phyloP scores from a whole-genome alignment of 2,113 vertebrate genomes.

The Rhinichthys klamathensis region DNA sequence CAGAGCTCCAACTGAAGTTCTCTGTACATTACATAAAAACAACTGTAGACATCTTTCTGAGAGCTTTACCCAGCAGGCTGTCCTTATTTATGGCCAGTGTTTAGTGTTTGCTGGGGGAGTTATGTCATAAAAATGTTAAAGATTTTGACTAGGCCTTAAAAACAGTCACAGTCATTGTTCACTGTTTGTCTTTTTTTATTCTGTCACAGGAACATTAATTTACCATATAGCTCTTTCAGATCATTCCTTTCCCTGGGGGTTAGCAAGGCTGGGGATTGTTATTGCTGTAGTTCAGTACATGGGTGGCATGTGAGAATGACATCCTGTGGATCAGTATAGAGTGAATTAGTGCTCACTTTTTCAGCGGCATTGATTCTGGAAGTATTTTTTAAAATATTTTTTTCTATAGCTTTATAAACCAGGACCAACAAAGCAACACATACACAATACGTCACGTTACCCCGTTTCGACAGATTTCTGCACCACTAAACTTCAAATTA shows the following conservation, averaged over 20 bases:
- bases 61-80: not conserved
- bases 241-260: not conserved
- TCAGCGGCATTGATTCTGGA: too few relatives aligned
- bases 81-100: constrained; percentile 26
- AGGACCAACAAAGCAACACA: too few relatives aligned
- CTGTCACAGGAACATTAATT: not conserved
- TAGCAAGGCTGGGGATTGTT: not conserved
- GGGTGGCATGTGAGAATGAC: not conserved
- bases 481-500: not conserved
- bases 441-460: too few relatives aligned
- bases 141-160: not conserved
- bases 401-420: too few relatives aligned
- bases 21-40: not conserved
- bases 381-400: too few relatives aligned
- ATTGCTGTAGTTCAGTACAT: not conserved
- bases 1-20: constrained; percentile 36
- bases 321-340: not conserved
- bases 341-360: too few relatives aligned
- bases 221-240: not conserved
- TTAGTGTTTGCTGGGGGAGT: not conserved
- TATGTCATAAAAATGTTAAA: not conserved
- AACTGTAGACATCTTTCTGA: not conserved
- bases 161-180: not conserved
- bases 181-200: not conserved
- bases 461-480: too few relatives aligned